Base-by-base conservation (phyloP, 2,797 vertebrate species). In the Manis javanica region DNA sequence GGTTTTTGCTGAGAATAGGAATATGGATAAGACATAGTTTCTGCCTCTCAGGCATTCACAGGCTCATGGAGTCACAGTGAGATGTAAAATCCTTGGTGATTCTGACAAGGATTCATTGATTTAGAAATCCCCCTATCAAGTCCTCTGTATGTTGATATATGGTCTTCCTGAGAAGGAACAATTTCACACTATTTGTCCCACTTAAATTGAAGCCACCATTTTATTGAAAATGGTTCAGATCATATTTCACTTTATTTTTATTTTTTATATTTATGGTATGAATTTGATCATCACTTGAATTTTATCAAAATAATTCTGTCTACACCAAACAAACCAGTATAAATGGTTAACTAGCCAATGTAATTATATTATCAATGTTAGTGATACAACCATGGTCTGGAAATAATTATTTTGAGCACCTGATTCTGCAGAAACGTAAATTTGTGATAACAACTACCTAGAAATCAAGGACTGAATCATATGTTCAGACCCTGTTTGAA, bases 11-110 rank as follows among this genome's bases (percentile, higher is more conserved):
- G 29, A 88, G 24, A 88, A 68, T 87, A 93, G 92, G 19, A 68
- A 81, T 85, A 66, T 79, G 34, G 68, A 51, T 88, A 92, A 91
- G 69, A 83, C 72, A 96, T 5, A 69, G n/a, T 90, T 95, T 97
- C 24, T 95, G 49, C 29, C 71, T 95, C n/a, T 23, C 59, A 96
- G 46, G n/a, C 42, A 2, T n/a, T 90, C 72, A 59, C 2, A 81
- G 51, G 26, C 29, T 69, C 78, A 37, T 51, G 53, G 26, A 90
- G 5, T 77, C 66, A 68, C 53, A 55, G 10, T 34, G 61, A 92
- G 77, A 90, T 77, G 2, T 57, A 82, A 83, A 85, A 87, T 82
- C 59, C 24, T 18, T 68, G 11, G 21, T 34, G 55, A 64, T 2
- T 69, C n/a, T 87, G 79, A 75, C 53, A 63, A 55, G 68, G 23